Percentiles rank a stretch among this genome's conserved stretches.
These are phyloP conservation scores for Pseudorhombus dupliciocellatus DNA, from an alignment of 2,113 vertebrate species.

Conservation along the genomic window DNA sequence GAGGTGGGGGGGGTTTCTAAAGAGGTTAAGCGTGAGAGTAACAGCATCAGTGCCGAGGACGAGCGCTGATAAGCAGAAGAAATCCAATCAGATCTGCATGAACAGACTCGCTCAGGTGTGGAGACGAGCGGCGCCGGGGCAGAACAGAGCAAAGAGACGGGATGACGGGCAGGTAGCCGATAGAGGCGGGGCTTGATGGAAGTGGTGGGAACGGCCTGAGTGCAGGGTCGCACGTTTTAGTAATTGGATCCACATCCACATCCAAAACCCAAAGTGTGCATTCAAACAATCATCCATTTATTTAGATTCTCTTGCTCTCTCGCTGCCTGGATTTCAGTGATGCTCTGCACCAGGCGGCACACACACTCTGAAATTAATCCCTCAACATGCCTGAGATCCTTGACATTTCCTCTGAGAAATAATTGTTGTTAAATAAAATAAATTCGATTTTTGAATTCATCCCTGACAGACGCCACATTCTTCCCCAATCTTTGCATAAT, in stretches of 20 bases:
- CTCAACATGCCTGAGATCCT: no score
- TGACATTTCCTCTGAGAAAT: no score
- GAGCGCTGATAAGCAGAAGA: constrained; percentile 40
- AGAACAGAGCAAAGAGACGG: background rate
- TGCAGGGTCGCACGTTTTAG: background rate
- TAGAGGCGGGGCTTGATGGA: background rate
- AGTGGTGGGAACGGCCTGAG: background rate
- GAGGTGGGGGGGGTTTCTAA: background rate
- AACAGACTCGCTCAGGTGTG: constrained; percentile 31
- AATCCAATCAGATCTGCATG: constrained; percentile 33
- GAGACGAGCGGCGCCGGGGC: background rate
- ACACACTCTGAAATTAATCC: background rate
- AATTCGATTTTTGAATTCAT: no score
- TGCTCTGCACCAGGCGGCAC: background rate
- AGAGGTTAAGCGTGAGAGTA: constrained; percentile 47
- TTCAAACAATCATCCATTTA: background rate
- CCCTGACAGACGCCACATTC: no score
- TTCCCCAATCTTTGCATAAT: no score
- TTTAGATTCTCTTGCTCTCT: background rate
- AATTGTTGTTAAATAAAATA: no score
- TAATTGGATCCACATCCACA: constrained; percentile 1
- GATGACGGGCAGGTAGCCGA: background rate
- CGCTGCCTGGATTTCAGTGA: background rate
- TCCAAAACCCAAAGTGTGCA: constrained; percentile 1
- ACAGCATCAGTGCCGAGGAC: constrained; percentile 5